These are phyloP conservation scores for Larimichthys crocea DNA, from an alignment of 2,113 vertebrate species.

Conservation along the genomic window DNA sequence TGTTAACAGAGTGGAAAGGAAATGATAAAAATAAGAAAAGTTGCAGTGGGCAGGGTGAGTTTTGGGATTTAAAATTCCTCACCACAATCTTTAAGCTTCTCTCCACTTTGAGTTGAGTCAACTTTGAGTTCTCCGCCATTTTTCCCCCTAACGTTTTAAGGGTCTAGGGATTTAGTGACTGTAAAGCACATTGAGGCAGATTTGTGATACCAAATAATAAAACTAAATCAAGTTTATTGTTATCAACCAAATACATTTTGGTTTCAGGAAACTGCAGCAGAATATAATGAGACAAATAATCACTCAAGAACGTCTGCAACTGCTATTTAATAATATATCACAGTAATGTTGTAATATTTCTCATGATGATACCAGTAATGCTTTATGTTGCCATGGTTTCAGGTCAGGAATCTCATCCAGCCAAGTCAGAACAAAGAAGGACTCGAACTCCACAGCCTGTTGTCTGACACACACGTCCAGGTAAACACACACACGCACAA, in stretches of 20 bases:
- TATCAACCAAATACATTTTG: not conserved
- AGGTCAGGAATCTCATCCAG: slow-evolving; percentile 92
- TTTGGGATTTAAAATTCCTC: not conserved
- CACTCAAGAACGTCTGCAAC: not conserved
- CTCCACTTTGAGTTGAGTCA: no score
- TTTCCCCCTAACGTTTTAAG: no score
- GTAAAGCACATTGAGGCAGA: no score
- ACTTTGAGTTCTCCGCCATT: no score
- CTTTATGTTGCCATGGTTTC: slow-evolving; percentile 29
- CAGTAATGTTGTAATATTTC: not conserved
- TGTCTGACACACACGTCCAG: slow-evolving; percentile 92
- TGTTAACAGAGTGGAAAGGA: slow-evolving; percentile 12
- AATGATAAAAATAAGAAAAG: slow-evolving; percentile 2
- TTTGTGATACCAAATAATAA: no score
- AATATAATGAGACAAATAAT: not conserved
- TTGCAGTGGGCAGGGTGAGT: not conserved
- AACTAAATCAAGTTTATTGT: no score
- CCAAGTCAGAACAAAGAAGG: slow-evolving; percentile 92
- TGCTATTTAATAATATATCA: not conserved
- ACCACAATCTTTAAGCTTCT: not conserved
- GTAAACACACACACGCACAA: slow-evolving; percentile 72
- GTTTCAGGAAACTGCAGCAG: not conserved
- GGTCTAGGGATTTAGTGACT: no score
- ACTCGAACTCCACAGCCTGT: slow-evolving; percentile 90
- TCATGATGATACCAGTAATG: not conserved